phyloP scores from a whole-genome alignment of 1,140 invertebrate genomes.

The Atta cephalotes region DNA sequence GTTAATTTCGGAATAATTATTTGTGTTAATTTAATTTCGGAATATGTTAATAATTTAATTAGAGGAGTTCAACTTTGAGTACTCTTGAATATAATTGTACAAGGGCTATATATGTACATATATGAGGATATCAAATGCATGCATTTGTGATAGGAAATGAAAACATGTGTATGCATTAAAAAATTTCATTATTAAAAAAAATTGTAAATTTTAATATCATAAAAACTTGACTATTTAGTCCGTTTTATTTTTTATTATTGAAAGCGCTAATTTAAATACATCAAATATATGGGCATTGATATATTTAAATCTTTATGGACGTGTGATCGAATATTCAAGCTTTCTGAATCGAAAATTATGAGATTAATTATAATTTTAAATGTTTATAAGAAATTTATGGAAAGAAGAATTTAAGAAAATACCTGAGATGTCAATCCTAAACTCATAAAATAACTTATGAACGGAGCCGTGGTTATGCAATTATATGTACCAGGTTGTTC shows the following conservation, averaged over 20 bases:
- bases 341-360: neutral
- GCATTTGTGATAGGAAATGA: neutral
- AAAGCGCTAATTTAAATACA: neutral
- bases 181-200: neutral
- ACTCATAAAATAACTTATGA: neutral
- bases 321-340: neutral
- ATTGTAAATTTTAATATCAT: neutral
- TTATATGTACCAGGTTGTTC: neutral
- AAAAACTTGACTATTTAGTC: neutral
- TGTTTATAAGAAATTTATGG: neutral
- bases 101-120: neutral
- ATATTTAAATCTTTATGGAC: neutral
- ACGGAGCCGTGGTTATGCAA: neutral
- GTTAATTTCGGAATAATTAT: neutral
- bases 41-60: conserved; percentile 9
- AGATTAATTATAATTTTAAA: neutral
- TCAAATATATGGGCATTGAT: neutral
- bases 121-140: neutral
- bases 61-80: neutral
- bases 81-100: neutral
- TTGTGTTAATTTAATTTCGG: neutral
- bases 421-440: neutral
- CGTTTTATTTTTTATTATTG: neutral
- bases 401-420: neutral
- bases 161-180: neutral